Conservation (phyloP, 2,888 invertebrate species). For the Drosophila sordidapex region DNA sequence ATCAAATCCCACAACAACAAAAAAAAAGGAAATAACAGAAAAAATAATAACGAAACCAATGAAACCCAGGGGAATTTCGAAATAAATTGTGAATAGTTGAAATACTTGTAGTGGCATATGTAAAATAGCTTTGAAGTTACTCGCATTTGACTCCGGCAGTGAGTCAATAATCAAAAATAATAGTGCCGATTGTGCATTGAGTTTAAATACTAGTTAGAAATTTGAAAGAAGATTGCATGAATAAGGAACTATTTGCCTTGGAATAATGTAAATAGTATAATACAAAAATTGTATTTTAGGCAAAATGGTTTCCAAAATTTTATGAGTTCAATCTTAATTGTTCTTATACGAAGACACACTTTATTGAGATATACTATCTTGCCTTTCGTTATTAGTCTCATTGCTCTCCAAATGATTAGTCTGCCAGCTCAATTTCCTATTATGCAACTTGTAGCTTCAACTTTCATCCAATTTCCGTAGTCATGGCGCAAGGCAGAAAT, state of each 20-base stretch:
- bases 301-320: background rate
- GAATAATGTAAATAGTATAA: background rate
- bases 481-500: background rate
- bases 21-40: constrained; percentile 4
- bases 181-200: background rate
- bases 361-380: background rate
- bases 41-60: constrained; percentile 37
- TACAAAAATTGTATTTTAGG: background rate
- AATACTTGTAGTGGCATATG: constrained; percentile 32
- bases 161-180: background rate
- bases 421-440: constrained; percentile 2
- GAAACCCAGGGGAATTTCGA: constrained; percentile 38
- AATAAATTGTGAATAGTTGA: constrained; percentile 45
- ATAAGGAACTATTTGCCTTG: background rate
- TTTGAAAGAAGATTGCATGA: background rate
- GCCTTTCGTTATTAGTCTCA: background rate
- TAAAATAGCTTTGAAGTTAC: constrained; percentile 31
- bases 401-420: background rate
- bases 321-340: background rate
- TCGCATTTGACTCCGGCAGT: background rate
- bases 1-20: constrained; percentile 25
- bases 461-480: constrained; percentile 24
- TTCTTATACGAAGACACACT: background rate
- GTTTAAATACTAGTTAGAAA: background rate
- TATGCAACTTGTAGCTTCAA: constrained; percentile 12